Percentiles rank a stretch among this genome's conserved stretches.
phyloP scores from a whole-genome alignment of 2,113 vertebrate species.

The Antigone vipio region DNA sequence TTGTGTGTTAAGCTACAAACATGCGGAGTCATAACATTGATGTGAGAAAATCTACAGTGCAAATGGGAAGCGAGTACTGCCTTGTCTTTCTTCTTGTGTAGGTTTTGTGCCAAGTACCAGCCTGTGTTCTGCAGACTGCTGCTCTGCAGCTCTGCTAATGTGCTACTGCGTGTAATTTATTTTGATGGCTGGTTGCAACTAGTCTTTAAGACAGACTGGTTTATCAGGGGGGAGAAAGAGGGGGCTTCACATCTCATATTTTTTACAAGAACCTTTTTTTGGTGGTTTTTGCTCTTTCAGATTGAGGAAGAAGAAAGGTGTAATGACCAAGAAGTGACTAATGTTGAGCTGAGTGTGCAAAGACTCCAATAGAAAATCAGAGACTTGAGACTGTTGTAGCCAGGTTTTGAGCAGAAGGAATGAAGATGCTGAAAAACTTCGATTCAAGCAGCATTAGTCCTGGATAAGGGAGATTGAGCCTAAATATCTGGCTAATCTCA shows the following conservation, averaged over 20 bases:
- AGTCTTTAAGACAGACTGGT: neutral
- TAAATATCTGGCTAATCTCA: neutral
- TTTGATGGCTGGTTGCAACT: neutral
- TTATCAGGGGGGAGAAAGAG: neutral
- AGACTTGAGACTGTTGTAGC: neutral
- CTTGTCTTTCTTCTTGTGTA: neutral
- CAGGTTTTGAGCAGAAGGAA: neutral
- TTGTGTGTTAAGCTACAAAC: conserved; percentile 13
- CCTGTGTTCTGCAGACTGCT: neutral
- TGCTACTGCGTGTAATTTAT: neutral
- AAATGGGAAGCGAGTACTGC: neutral
- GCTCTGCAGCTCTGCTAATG: neutral
- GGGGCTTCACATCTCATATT: neutral
- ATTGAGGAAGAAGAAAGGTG: neutral
- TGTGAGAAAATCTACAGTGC: neutral
- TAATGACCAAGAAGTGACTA: neutral
- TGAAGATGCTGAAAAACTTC: neutral
- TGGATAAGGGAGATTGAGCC: neutral
- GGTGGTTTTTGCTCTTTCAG: neutral
- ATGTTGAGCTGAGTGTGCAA: neutral
- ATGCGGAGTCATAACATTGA: neutral
- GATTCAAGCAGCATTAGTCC: neutral
- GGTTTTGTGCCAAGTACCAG: neutral
- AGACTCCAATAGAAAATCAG: neutral
- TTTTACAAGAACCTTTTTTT: neutral